Percentiles rank a stretch among this genome's conserved stretches.
Evolutionary conservation across 2,888 invertebrate genomes (phyloP).

Genomic region (Leucozona laternaria): DNA sequence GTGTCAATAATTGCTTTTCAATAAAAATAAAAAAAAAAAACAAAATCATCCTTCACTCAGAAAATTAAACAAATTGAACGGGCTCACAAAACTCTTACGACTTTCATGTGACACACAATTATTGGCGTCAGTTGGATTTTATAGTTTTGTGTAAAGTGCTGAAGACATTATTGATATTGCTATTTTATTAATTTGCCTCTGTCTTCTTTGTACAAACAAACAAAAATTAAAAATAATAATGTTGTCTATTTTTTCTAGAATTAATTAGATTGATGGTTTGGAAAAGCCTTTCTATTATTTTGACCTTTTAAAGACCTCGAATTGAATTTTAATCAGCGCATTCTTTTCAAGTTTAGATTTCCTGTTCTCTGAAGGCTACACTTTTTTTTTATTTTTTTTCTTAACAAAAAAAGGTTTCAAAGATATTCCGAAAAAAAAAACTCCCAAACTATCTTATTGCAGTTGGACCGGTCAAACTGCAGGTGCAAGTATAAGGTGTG

Average conservation of each 20-base stretch:
- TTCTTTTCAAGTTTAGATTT: neutral
- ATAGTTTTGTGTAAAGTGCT: constrained; percentile 44
- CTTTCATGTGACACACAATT: constrained; percentile 25
- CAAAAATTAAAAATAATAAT: neutral
- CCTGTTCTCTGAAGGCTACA: constrained; percentile 6
- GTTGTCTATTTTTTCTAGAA: neutral
- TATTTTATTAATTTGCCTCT: constrained; percentile 18
- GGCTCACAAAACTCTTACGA: constrained; percentile 1
- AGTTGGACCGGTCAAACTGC: constrained; percentile 23
- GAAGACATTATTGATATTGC: constrained; percentile 21
- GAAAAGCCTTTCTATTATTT: constrained; percentile 27
- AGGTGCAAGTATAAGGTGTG: constrained; percentile 61
- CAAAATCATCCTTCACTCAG: constrained; percentile 10
- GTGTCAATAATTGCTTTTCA: neutral
- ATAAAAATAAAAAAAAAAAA: constrained; percentile 10
- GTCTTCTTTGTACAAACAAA: neutral
- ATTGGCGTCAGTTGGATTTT: constrained; percentile 44
- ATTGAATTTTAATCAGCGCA: constrained; percentile 17
- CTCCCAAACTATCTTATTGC: neutral
- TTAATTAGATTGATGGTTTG: neutral
- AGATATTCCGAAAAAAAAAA: constrained; percentile 3
- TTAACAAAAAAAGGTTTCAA: neutral
- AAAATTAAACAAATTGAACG: constrained; percentile 16
- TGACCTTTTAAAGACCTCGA: constrained; percentile 6
- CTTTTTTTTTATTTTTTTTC: neutral